Evolutionary conservation across 2,113 vertebrate species (phyloP), one percentile per base, ranked within the genome.

Genomic region (Athene noctua): DNA sequence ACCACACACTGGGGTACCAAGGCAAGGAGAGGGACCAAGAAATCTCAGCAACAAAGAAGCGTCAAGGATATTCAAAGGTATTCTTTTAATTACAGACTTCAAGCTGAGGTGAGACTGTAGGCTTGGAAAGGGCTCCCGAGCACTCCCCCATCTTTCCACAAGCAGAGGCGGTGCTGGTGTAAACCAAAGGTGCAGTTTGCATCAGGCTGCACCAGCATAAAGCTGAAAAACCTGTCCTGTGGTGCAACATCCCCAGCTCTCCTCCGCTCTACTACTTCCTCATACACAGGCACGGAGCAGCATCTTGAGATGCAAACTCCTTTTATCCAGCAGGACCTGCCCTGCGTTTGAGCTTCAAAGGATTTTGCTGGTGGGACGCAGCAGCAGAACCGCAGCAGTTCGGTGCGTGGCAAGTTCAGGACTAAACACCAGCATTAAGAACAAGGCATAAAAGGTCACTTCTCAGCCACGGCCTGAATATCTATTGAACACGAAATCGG

Each of bases 81-180:
- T 26, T 21, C 34, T 87, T 96, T 68, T 65, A 72, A 65, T 80
- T 68, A 71, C 55, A 65, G 13, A 23, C 68, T 29, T 59, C 42
- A 58, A 42, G 59, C 54, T 58, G 51, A 92, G 90, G 47, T 36
- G 34, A 68, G 85, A 29, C 57, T 27, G 44, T 55, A 49, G 51
- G 8, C 83, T 80, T 94, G 51, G 20, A 78, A 83, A 49, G 74
- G 44, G 26, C 44, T 92, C 38, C 15, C 15, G 20, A 78, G 25
- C 4, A 15, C 58, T 57, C 15, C 25, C 40, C 32, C 49, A 40
- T 29, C 71, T 70, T 58, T 21, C 46, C 79, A 26, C 3, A 2
- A n/a, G 46, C 27, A 22, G 47, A 70, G 59, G 57, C 0, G 0
- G 34, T 30, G 38, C 58, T 27, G 3, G 30, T 0, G 0, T 6